phyloP scores from a whole-genome alignment of 2,797 vertebrate species.

The Scyliorhinus canicula region DNA sequence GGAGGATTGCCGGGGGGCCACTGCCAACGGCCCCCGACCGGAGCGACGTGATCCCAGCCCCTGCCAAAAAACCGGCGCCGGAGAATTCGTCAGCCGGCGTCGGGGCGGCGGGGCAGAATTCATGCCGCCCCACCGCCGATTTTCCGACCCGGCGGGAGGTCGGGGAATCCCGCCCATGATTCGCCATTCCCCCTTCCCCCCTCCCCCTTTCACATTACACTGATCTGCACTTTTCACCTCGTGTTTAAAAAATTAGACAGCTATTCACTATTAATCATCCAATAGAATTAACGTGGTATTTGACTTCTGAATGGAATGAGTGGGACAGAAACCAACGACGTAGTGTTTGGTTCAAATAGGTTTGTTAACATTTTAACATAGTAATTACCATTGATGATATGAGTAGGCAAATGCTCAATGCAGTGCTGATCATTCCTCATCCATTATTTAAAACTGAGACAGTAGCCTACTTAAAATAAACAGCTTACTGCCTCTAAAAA shows the following conservation, averaged over 20 bases:
- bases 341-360: neutral
- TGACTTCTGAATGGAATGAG: neutral
- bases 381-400: neutral
- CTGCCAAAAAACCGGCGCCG: too few species aligned
- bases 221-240: neutral
- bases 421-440: neutral
- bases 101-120: too few species aligned
- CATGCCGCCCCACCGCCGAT: too few species aligned
- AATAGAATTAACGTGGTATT: neutral
- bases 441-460: neutral
- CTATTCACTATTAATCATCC: neutral
- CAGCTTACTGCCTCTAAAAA: neutral
- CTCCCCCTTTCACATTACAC: neutral
- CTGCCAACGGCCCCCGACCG: too few species aligned
- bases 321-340: neutral
- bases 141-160: too few species aligned
- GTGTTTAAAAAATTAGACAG: neutral
- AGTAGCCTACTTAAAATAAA: neutral
- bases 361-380: neutral
- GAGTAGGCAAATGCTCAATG: neutral
- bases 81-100: too few species aligned
- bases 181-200: too few species aligned
- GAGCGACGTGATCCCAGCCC: too few species aligned
- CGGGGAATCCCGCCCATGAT: too few species aligned
- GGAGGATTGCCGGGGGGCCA: too few species aligned